Base-by-base conservation (phyloP, 2,113 vertebrate species). In the Corydoras maculifer region DNA sequence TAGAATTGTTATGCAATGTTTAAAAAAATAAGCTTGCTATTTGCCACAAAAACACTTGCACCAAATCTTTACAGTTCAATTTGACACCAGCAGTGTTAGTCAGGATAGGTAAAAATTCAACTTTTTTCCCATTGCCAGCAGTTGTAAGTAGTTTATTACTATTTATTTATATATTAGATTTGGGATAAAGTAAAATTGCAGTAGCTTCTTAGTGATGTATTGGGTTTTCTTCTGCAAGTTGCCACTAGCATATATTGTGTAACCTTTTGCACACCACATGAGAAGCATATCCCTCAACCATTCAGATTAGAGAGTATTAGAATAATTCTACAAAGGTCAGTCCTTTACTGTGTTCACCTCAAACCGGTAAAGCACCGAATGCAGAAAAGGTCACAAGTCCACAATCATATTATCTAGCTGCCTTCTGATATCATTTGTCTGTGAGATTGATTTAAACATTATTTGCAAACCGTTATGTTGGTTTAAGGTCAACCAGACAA, bases 261-360 rank as follows among this genome's bases (percentile, higher is more conserved):
- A 77, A 80, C 73, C 75, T 82, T 86, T 84, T 73, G 72, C 76
- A 78, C 72, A 77, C 65, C 78, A 61, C 65, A 72, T 72, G 70
- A 75, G 78, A 61, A 72, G 12, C 69, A 66, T 72, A 70, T 65
- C 78, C 78, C 74, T 78, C 76, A 70, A 67, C 78, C 79, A 82
- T 84, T 84, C 81, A 83, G 85, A 90, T 89, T 86, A 86, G 84
- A 83, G 78, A 82, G 77, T 83, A 84, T 86, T 83, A 88, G 87
- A 87, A 89, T 87, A 85, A 84, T 86, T 85, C 80, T 81, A 87
- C 83, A 91, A 90, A 91, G 87, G 88, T 88, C 86, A 89, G 80
- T 84, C 69, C 83, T 82, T 86, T 83, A 73, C 76, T 76, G 77
- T 84, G 78, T 75, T 81, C 83, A 80, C 80, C 79, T 55, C 72